These are phyloP conservation scores for Mallotus villosus DNA, from an alignment of 2,797 vertebrate genomes.

Conservation along the genomic window DNA sequence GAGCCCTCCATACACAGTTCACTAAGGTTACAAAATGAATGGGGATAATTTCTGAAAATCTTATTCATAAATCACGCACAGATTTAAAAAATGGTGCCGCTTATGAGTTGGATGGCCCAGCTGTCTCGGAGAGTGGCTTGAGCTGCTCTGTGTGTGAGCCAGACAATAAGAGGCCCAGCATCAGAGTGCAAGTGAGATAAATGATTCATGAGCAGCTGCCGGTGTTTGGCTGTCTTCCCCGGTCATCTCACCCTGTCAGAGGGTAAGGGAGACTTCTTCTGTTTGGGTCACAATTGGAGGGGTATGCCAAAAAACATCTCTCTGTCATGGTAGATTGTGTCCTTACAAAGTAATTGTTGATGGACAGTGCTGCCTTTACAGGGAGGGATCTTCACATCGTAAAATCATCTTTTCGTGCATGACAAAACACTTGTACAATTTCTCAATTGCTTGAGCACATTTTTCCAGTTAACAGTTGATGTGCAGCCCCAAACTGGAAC, in stretches of 20 bases:
- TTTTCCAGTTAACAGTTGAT: too few relatives aligned
- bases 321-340: not conserved
- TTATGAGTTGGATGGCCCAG: constrained; percentile 53
- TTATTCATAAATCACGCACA: constrained; percentile 57
- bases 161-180: constrained; percentile 61
- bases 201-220: constrained; percentile 66
- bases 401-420: not conserved
- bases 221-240: constrained; percentile 47
- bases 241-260: constrained; percentile 25
- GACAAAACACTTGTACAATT: not conserved
- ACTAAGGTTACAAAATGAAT: constrained; percentile 23
- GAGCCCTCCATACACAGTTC: constrained; percentile 29
- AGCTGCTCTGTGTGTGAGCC: constrained; percentile 60
- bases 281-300: constrained; percentile 25
- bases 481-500: too few relatives aligned
- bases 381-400: not conserved
- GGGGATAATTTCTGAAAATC: constrained; percentile 19
- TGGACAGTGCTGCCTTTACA: not conserved
- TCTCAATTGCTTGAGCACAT: too few relatives aligned
- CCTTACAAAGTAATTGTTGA: not conserved
- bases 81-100: constrained; percentile 52
- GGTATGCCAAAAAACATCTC: constrained; percentile 11
- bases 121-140: constrained; percentile 53
- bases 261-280: constrained; percentile 45
- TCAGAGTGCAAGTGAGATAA: constrained; percentile 72